These are phyloP conservation scores for Peromyscus aztecus DNA, from an alignment of 2,797 vertebrate species.

Conservation along the genomic window DNA sequence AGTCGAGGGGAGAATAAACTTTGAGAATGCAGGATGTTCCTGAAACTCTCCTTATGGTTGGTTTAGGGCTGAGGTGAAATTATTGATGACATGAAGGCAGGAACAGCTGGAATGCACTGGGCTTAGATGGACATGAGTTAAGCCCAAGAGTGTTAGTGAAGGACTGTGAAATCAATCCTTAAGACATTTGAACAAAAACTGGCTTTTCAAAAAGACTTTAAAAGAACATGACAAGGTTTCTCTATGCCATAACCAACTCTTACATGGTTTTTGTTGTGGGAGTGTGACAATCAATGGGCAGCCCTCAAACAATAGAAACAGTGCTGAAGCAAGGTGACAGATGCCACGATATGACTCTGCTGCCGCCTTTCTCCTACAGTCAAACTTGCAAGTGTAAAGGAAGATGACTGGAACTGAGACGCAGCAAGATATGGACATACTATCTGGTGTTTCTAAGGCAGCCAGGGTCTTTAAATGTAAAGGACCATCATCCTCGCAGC, in stretches of 20 bases:
- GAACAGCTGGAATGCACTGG: background rate
- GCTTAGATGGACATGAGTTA: background rate
- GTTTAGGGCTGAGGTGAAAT: background rate
- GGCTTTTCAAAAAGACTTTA: conserved; percentile 30
- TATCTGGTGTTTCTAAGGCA: background rate
- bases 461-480: conserved; percentile 18
- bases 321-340: background rate
- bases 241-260: background rate
- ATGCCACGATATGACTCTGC: background rate
- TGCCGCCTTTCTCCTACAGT: background rate
- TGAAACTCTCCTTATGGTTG: background rate
- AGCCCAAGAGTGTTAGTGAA: background rate
- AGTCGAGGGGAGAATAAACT: background rate
- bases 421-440: background rate
- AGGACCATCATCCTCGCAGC: background rate
- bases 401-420: background rate
- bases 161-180: background rate
- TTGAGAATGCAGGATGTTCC: conserved; percentile 6
- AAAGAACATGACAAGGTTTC: background rate
- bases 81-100: conserved; percentile 43
- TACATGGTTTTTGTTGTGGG: background rate
- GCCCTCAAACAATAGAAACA: background rate
- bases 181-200: background rate
- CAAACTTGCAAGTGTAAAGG: background rate
- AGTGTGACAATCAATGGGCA: background rate